A percentile compares a stretch with the other conserved stretches of the same genome.
Conservation (phyloP, 2,888 invertebrate species). For the Sinodicranocentrus sp. region DNA sequence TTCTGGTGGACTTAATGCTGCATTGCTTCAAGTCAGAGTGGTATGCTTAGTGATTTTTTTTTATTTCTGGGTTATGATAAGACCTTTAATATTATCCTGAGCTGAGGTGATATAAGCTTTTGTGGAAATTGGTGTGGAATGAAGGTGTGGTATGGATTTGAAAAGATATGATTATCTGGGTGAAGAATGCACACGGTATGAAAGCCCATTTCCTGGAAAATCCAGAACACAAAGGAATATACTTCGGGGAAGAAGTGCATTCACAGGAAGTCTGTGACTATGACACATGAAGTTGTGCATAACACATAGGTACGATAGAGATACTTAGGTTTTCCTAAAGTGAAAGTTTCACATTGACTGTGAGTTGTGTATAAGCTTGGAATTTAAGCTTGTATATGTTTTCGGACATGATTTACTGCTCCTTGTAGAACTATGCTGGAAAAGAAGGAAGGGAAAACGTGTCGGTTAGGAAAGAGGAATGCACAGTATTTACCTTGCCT, state of each 20-base stretch:
- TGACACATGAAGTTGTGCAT: slow-evolving; percentile 55
- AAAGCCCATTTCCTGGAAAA: slow-evolving; percentile 52
- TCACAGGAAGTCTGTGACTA: slow-evolving; percentile 53
- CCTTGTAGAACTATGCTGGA: slow-evolving; percentile 25
- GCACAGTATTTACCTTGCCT: slow-evolving; percentile 23
- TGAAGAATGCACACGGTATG: slow-evolving; percentile 45
- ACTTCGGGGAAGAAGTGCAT: slow-evolving; percentile 39
- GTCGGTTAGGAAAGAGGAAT: slow-evolving; percentile 22
- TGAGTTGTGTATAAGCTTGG: neutral
- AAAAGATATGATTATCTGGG: slow-evolving; percentile 49
- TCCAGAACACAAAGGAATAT: neutral
- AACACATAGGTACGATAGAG: neutral
- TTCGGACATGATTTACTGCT: slow-evolving; percentile 58
- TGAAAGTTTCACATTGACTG: neutral
- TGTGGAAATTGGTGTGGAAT: slow-evolving; percentile 7
- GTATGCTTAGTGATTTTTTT: neutral
- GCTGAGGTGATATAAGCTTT: neutral
- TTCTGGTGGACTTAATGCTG: slow-evolving; percentile 37
- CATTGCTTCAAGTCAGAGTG: slow-evolving; percentile 19
- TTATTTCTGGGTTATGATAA: slow-evolving; percentile 47
- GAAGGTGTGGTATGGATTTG: slow-evolving; percentile 37
- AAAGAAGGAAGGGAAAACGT: too few relatives aligned
- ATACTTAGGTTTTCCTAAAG: neutral
- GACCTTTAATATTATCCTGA: slow-evolving; percentile 43
- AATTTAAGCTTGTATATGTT: too few relatives aligned